Evolutionary conservation across 1,140 invertebrate species (phyloP).

Genomic region (Leptestheria dahalacensis): DNA sequence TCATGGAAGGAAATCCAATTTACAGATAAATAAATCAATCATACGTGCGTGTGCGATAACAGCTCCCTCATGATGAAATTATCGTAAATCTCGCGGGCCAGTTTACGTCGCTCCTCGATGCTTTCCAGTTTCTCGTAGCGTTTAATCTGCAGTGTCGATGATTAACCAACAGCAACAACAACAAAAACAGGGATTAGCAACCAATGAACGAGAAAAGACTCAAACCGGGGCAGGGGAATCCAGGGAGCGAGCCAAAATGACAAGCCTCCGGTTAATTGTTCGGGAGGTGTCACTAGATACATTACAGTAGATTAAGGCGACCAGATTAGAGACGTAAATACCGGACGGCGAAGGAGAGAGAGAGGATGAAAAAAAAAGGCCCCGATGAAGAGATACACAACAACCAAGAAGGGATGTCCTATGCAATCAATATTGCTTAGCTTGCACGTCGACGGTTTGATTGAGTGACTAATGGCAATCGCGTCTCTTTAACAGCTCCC

Average conservation of each 20-base stretch:
- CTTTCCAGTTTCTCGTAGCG: constrained; percentile 96
- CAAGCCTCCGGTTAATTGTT: too few relatives aligned
- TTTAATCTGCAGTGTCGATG: constrained; percentile 73
- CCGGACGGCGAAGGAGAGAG: too few relatives aligned
- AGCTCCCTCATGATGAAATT: constrained; percentile 99
- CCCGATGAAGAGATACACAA: too few relatives aligned
- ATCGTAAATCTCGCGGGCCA: constrained; percentile 95
- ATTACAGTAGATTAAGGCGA: not conserved
- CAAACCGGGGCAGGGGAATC: too few relatives aligned
- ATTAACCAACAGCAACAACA: constrained; percentile 21
- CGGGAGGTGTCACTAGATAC: not conserved
- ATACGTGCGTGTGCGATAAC: constrained; percentile 92
- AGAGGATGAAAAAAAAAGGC: too few relatives aligned
- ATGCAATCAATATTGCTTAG: not conserved
- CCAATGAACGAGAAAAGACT: not conserved
- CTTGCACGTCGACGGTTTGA: not conserved
- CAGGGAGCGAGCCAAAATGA: too few relatives aligned
- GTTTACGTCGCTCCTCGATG: constrained; percentile 82
- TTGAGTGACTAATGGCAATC: not conserved
- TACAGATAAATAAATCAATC: constrained; percentile 27
- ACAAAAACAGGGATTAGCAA: not conserved
- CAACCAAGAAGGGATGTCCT: too few relatives aligned
- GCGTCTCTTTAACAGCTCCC: not conserved
- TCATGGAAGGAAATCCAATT: too few relatives aligned
- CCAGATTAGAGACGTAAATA: too few relatives aligned